phyloP scores from a whole-genome alignment of 2,797 vertebrate genomes.

The Myotis planiceps region DNA sequence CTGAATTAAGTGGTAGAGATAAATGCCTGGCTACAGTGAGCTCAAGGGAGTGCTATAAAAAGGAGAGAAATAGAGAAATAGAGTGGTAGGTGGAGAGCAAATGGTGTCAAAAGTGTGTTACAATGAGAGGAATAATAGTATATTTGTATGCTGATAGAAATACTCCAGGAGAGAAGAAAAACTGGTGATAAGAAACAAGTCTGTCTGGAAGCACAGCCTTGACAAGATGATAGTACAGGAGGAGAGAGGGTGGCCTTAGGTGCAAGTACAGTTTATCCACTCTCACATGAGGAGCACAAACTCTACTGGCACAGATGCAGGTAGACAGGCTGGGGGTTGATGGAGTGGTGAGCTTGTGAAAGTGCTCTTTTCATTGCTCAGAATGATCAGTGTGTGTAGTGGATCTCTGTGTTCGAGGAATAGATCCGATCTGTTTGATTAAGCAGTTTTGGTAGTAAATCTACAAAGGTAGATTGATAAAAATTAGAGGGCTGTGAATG shows the following conservation, averaged over 20 bases:
- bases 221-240: not conserved
- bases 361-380: not conserved
- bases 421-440: not conserved
- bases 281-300: not conserved
- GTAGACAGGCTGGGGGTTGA: not conserved
- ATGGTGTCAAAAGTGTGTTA: not conserved
- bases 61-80: not conserved
- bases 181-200: not conserved
- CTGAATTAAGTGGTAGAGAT: not conserved
- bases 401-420: not conserved
- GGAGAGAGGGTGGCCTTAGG: not conserved
- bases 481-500: not conserved
- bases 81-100: not conserved
- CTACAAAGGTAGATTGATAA: not conserved
- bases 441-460: not conserved
- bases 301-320: not conserved
- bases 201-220: not conserved
- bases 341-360: not conserved
- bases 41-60: not conserved
- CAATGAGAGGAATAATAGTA: not conserved
- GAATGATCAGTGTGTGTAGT: not conserved
- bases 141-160: not conserved
- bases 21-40: not conserved
- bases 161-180: not conserved
- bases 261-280: not conserved